Percentiles rank a stretch among this genome's conserved stretches.
Conservation (phyloP, 2,888 invertebrate genomes). For the Epirrhoe alternata region DNA sequence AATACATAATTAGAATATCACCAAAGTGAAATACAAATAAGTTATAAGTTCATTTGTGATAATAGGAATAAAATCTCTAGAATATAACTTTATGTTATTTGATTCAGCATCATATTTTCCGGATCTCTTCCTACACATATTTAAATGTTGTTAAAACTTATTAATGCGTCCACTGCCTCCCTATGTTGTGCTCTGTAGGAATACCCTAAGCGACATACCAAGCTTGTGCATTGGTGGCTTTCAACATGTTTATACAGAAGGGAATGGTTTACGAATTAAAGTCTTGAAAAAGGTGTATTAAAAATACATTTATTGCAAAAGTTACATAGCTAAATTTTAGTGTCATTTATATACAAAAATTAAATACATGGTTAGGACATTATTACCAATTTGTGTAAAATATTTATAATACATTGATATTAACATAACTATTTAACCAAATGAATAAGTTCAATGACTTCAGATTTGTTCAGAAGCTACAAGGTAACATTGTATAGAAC, state of each 20-base stretch:
- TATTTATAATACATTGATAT: constrained; percentile 63
- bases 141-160: too few relatives aligned
- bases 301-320: constrained; percentile 85
- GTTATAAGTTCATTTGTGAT: constrained; percentile 26
- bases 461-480: constrained; percentile 50
- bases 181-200: too few relatives aligned
- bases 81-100: background rate
- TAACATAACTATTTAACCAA: constrained; percentile 48
- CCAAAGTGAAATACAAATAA: constrained; percentile 9
- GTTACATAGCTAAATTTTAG: constrained; percentile 79
- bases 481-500: constrained; percentile 57
- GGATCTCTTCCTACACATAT: background rate
- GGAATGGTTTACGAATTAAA: constrained; percentile 46
- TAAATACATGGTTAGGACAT: constrained; percentile 70
- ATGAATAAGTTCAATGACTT: constrained; percentile 43
- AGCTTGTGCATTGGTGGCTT: background rate
- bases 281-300: constrained; percentile 75
- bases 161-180: too few relatives aligned
- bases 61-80: constrained; percentile 16
- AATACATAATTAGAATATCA: background rate
- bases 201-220: too few relatives aligned
- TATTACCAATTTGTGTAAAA: constrained; percentile 64
- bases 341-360: constrained; percentile 84
- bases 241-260: too few relatives aligned
- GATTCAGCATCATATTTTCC: background rate